phyloP scores from a whole-genome alignment of 2,888 invertebrate genomes.

The Eupithecia tripunctaria region DNA sequence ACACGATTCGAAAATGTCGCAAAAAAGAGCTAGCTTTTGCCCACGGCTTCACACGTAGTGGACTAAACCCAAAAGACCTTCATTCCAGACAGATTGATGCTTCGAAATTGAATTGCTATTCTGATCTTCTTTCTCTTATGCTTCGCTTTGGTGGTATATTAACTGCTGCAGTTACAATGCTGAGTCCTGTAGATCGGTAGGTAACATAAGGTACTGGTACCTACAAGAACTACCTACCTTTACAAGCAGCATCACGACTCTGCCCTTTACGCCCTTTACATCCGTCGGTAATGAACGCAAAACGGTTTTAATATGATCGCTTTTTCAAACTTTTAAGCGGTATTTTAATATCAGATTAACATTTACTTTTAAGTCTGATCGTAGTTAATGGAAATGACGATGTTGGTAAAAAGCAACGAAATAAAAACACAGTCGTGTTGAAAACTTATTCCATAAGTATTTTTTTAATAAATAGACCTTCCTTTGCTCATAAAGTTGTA shows the following conservation, averaged over 20 bases:
- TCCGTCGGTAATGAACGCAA: slow-evolving; percentile 19
- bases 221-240: slow-evolving; percentile 9
- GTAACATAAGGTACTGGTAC: neutral
- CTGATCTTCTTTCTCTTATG: neutral
- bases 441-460: too few relatives aligned
- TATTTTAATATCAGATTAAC: neutral
- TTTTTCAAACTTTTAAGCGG: slow-evolving; percentile 20
- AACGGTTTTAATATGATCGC: slow-evolving; percentile 18
- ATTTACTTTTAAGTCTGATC: neutral
- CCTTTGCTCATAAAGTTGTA: neutral
- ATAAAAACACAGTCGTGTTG: too few relatives aligned
- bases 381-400: too few relatives aligned
- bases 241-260: slow-evolving; percentile 37
- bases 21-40: neutral
- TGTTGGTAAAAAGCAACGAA: too few relatives aligned
- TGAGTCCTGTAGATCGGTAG: too few relatives aligned
- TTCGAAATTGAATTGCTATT: neutral
- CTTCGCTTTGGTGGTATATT: neutral
- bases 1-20: neutral
- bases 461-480: too few relatives aligned
- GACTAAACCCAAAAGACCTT: neutral
- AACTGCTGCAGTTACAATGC: neutral
- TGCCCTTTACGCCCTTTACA: slow-evolving; percentile 43
- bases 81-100: neutral
- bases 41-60: neutral